A percentile compares a stretch with the other conserved stretches of the same genome.
phyloP scores from a whole-genome alignment of 2,888 invertebrate genomes.

The Gonocerus acuteangulatus region DNA sequence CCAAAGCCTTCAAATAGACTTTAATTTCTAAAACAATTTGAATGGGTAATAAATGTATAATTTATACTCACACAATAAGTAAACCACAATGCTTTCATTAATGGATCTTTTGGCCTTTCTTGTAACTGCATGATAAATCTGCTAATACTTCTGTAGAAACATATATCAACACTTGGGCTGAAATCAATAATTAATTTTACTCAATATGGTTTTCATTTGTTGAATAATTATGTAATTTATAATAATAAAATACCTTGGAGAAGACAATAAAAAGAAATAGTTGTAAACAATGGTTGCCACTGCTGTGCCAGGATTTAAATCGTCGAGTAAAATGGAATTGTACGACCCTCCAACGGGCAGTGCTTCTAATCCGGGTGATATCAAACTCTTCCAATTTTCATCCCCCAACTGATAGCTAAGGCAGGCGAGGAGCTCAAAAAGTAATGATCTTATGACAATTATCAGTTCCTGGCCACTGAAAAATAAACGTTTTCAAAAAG shows the following conservation, averaged over 20 bases:
- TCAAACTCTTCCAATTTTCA: constrained; percentile 14
- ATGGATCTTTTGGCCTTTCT: not conserved
- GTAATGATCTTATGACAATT: constrained; percentile 19
- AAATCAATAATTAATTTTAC: not conserved
- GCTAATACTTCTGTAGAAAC: constrained; percentile 19
- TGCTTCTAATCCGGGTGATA: constrained; percentile 15
- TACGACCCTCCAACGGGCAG: not conserved
- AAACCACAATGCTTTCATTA: constrained; percentile 29
- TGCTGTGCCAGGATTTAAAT: not conserved
- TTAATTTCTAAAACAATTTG: too few species aligned
- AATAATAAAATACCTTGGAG: not conserved
- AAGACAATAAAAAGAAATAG: constrained; percentile 22
- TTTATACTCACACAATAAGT: constrained; percentile 24
- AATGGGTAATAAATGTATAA: not conserved
- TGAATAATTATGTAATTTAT: not conserved
- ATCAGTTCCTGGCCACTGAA: constrained; percentile 10
- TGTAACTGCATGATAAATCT: constrained; percentile 10
- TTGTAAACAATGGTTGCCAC: constrained; percentile 17
- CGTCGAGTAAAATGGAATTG: not conserved
- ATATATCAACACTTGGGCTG: constrained; percentile 15
- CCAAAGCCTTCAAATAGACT: too few species aligned
- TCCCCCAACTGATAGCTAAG: constrained; percentile 20
- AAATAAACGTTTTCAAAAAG: too few species aligned
- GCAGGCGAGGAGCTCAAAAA: constrained; percentile 26
- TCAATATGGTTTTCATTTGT: too few species aligned